A percentile compares a stretch with the other conserved stretches of the same genome.
phyloP scores from a whole-genome alignment of 2,113 vertebrate species.

The Chamaea fasciata region DNA sequence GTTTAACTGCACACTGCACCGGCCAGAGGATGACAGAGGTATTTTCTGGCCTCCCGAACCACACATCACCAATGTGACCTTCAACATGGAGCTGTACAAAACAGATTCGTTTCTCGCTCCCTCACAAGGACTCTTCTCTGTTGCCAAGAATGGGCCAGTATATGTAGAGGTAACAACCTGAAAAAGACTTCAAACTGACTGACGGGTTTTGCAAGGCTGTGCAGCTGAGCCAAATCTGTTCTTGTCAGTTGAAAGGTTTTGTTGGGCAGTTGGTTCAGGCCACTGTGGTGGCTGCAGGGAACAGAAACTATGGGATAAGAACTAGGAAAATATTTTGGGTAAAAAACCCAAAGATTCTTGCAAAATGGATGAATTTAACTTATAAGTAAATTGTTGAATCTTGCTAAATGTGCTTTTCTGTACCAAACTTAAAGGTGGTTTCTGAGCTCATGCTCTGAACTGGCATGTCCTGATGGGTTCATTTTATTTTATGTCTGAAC shows the following conservation, averaged over 20 bases:
- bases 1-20: slow-evolving; percentile 89
- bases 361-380: background rate
- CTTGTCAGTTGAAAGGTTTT: background rate
- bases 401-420: background rate
- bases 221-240: background rate
- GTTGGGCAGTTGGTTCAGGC: background rate
- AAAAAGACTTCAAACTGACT: background rate
- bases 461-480: background rate
- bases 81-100: slow-evolving; percentile 86
- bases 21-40: slow-evolving; percentile 35
- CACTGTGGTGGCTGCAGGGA: background rate
- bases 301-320: background rate
- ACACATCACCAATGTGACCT: slow-evolving; percentile 72
- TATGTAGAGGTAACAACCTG: slow-evolving; percentile 85
- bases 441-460: background rate
- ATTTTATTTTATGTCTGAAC: background rate
- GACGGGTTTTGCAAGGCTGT: background rate
- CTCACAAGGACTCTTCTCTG: slow-evolving; percentile 76
- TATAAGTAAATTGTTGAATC: background rate
- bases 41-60: slow-evolving; percentile 51
- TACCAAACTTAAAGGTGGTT: background rate
- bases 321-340: background rate
- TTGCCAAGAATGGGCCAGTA: slow-evolving; percentile 79
- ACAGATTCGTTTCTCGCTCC: slow-evolving; percentile 72
- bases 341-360: background rate